phyloP scores from a whole-genome alignment of 23 tunicate species.

The Ascidia mentula region DNA sequence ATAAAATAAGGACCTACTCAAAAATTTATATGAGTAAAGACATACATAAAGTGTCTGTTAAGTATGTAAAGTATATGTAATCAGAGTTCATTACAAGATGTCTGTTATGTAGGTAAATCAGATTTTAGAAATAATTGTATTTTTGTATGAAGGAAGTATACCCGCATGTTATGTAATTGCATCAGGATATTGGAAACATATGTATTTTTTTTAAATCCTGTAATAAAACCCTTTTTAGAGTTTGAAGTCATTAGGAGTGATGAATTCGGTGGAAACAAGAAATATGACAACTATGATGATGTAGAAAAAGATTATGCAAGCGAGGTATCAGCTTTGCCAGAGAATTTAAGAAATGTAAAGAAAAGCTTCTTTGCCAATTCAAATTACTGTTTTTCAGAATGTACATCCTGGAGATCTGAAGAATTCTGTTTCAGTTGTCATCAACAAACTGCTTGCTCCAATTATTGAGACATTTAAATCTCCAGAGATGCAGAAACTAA shows the following conservation, averaged over 20 bases:
- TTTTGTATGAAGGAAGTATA: no score
- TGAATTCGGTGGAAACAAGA: slow-evolving; percentile 90
- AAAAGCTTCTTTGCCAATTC: background rate
- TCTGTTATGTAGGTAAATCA: no score
- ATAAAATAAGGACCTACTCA: no score
- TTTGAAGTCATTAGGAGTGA: slow-evolving; percentile 63
- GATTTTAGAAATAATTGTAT: no score
- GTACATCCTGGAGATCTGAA: slow-evolving; percentile 99
- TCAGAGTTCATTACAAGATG: no score
- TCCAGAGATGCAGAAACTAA: slow-evolving; percentile 64
- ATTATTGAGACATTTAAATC: slow-evolving; percentile 59
- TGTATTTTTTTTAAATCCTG: no score
- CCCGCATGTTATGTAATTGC: no score
- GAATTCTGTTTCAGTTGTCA: slow-evolving; percentile 55
- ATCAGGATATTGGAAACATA: no score
- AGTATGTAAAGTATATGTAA: no score
- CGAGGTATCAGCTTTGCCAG: slow-evolving; percentile 22
- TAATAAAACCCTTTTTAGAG: slow-evolving; percentile 50
- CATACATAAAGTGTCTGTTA: no score
- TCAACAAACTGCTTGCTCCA: slow-evolving; percentile 81
- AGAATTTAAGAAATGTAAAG: background rate
- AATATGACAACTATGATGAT: slow-evolving; percentile 50
- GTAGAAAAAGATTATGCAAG: slow-evolving; percentile 78
- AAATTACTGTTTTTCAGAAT: slow-evolving; percentile 25
- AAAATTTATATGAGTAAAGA: no score